Conservation (phyloP, 1,140 invertebrate species). For the Andrena cerasifolii region DNA sequence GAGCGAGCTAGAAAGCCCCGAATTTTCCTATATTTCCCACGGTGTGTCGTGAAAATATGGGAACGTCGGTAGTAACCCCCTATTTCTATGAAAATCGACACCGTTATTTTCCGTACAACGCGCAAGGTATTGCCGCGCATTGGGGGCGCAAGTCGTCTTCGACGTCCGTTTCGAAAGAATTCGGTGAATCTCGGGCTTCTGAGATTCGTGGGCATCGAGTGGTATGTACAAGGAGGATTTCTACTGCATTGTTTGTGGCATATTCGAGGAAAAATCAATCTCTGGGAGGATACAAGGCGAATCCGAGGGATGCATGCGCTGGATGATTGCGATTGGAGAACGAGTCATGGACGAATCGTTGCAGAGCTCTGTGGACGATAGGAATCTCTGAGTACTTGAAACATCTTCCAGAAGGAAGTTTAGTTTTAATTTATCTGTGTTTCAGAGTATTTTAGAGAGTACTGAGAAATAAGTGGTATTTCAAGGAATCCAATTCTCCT, state of each 20-base stretch:
- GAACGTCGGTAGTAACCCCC: not conserved
- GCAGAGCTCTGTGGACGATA: too few species aligned
- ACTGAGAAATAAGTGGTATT: too few species aligned
- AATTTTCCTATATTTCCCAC: not conserved
- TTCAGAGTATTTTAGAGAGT: too few species aligned
- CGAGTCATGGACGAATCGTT: too few species aligned
- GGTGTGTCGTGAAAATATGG: not conserved
- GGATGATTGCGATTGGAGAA: not conserved
- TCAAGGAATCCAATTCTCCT: too few species aligned
- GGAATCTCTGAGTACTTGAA: too few species aligned
- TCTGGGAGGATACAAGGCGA: not conserved
- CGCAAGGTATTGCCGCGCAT: not conserved
- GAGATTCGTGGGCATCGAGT: not conserved
- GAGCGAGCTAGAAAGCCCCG: not conserved
- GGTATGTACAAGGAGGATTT: not conserved
- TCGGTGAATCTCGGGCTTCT: conserved; percentile 14
- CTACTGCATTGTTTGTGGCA: conserved; percentile 1
- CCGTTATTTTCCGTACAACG: not conserved
- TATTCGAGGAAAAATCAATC: conserved; percentile 37
- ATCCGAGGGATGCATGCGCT: not conserved
- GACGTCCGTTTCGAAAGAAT: conserved; percentile 28
- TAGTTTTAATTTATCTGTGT: too few species aligned
- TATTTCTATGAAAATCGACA: conserved; percentile 16
- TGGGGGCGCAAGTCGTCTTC: not conserved
- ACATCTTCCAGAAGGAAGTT: too few species aligned